These are phyloP conservation scores for Aurelia coerulea DNA, from an alignment of 30 jellyfish, hydroid and myxozoan genomes.

Conservation along the genomic window DNA sequence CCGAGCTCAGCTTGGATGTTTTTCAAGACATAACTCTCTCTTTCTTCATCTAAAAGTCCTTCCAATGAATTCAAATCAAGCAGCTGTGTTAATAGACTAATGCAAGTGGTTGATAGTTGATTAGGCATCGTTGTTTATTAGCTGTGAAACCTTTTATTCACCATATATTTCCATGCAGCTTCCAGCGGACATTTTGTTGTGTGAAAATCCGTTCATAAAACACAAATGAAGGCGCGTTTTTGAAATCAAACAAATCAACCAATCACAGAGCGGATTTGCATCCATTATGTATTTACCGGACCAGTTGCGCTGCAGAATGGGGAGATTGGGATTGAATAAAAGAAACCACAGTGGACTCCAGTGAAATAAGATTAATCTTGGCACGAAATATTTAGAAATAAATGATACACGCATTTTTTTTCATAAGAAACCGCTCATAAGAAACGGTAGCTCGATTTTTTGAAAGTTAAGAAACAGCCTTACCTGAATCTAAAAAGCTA, in stretches of 20 bases:
- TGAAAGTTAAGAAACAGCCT: no score
- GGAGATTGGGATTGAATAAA: no score
- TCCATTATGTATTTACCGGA: constrained; percentile 41
- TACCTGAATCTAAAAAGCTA: no score
- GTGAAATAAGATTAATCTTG: no score
- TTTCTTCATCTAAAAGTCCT: constrained; percentile 55
- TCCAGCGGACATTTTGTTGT: constrained; percentile 17
- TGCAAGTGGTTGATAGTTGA: constrained; percentile 79
- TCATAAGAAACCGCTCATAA: no score
- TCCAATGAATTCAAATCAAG: constrained; percentile 80
- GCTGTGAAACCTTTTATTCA: no score
- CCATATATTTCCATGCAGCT: no score
- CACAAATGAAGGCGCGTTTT: constrained; percentile 73
- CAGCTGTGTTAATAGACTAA: constrained; percentile 76
- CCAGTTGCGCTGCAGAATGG: constrained; percentile 2
- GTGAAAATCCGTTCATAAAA: constrained; percentile 45
- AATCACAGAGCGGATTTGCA: constrained; percentile 27
- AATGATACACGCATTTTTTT: no score
- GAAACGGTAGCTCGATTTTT: no score
- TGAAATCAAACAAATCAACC: constrained; percentile 43
- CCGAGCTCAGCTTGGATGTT: constrained; percentile 74
- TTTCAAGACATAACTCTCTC: constrained; percentile 68
- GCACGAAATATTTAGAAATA: no score
- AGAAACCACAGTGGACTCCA: no score
- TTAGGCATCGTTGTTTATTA: constrained; percentile 22